Percentiles rank a stretch among this genome's conserved stretches.
phyloP scores from a whole-genome alignment of 2,113 vertebrate species.

The Tetrax tetrax region DNA sequence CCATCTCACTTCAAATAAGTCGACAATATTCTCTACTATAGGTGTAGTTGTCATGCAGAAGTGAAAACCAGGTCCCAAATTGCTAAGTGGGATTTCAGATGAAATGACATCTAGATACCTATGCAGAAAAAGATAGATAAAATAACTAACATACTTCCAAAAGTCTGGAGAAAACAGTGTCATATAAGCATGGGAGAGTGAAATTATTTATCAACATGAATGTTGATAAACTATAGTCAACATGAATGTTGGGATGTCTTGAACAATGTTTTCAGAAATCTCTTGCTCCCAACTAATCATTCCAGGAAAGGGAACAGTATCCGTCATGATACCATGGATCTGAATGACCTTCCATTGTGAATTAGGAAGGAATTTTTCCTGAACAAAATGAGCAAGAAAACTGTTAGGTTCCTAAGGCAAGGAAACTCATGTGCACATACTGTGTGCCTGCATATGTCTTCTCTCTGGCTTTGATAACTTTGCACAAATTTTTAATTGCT shows the following conservation, averaged over 20 bases:
- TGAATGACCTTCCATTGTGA: not conserved
- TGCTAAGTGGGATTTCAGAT: not conserved
- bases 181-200: not conserved
- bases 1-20: not conserved
- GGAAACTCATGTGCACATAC: rapidly evolving
- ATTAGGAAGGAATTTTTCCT: not conserved
- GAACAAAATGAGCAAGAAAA: not conserved
- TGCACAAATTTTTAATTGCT: not conserved
- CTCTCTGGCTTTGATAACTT: not conserved
- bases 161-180: not conserved
- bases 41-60: not conserved
- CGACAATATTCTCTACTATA: not conserved
- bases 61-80: not conserved
- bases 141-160: not conserved
- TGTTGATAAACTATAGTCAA: not conserved
- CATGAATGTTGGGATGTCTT: not conserved
- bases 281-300: not conserved
- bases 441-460: not conserved
- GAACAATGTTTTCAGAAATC: not conserved
- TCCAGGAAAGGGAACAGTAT: not conserved
- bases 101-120: not conserved
- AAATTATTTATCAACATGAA: not conserved
- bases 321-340: not conserved
- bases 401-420: not conserved
- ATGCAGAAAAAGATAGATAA: not conserved